phyloP scores from a whole-genome alignment of 1,140 invertebrate species.

The Drosophila erecta region DNA sequence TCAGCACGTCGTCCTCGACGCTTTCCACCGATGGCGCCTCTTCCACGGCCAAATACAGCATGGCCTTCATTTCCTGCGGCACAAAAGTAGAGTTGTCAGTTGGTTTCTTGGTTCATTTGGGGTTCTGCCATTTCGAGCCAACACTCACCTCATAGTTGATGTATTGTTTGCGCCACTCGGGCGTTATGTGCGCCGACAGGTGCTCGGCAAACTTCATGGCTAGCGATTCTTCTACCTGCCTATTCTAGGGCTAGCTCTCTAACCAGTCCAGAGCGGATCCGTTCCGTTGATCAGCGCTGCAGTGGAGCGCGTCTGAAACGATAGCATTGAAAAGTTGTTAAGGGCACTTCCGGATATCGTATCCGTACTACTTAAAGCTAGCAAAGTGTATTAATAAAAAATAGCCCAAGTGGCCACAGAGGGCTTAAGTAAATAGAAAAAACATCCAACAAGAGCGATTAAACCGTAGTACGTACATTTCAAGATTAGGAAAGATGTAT shows the following conservation, averaged over 20 bases:
- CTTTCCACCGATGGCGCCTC: slow-evolving; percentile 94
- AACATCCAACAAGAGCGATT: background rate
- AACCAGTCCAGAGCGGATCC: slow-evolving; percentile 14
- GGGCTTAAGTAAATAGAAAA: background rate
- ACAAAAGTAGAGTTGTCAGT: background rate
- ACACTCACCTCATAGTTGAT: slow-evolving; percentile 97
- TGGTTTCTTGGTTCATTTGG: background rate
- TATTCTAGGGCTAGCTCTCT: slow-evolving; percentile 12
- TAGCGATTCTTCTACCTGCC: background rate
- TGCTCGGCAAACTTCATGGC: slow-evolving; percentile 98
- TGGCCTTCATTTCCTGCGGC: slow-evolving; percentile 94
- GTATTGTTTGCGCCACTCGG: slow-evolving; percentile 99
- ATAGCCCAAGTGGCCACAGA: background rate
- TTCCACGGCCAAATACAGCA: slow-evolving; percentile 95
- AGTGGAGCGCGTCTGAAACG: slow-evolving; percentile 47
- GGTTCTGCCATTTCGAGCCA: background rate
- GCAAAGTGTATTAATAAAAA: background rate
- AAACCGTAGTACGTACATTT: background rate
- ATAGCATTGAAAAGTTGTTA: background rate
- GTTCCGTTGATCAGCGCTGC: slow-evolving; percentile 37
- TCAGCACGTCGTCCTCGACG: slow-evolving; percentile 94
- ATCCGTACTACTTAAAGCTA: too few species aligned
- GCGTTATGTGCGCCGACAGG: slow-evolving; percentile 97
- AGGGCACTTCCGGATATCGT: slow-evolving; percentile 14
- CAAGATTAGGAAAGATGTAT: slow-evolving; percentile 1